phyloP scores from a whole-genome alignment of 2,113 vertebrate species.

The Megaceryle maxima region DNA sequence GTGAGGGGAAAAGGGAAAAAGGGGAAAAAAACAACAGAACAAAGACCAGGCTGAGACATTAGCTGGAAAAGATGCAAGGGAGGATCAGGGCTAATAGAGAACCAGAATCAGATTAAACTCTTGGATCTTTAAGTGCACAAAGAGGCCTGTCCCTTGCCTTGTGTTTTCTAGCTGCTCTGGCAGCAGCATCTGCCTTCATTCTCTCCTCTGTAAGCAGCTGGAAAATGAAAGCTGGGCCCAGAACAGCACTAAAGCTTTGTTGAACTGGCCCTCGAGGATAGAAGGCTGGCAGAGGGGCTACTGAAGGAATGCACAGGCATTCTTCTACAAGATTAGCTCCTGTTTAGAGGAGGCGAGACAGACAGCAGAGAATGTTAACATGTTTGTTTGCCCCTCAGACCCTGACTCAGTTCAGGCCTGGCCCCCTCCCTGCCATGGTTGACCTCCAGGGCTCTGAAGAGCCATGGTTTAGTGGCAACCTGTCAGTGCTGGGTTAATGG shows the following conservation, averaged over 20 bases:
- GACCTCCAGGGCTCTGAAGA: background rate
- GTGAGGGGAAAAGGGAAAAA: background rate
- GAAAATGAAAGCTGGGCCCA: background rate
- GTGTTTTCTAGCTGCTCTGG: background rate
- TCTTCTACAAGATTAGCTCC: background rate
- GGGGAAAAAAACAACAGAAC: background rate
- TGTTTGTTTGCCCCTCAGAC: background rate
- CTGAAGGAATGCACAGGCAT: background rate
- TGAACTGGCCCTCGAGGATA: background rate
- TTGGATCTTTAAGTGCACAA: background rate
- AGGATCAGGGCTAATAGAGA: background rate
- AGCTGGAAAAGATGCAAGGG: constrained; percentile 22
- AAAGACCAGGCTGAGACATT: background rate
- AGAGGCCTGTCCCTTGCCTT: background rate
- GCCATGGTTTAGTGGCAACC: too few relatives aligned
- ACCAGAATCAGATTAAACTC: background rate
- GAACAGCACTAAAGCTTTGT: background rate
- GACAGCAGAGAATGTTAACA: background rate
- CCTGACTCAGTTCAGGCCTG: background rate
- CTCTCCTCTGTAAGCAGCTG: background rate
- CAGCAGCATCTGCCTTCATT: background rate
- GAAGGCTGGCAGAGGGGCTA: background rate
- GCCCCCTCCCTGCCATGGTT: background rate
- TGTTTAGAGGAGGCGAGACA: background rate
- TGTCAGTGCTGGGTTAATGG: background rate